Base-by-base conservation (phyloP, 2,113 vertebrate species). In the Casuarius casuarius region DNA sequence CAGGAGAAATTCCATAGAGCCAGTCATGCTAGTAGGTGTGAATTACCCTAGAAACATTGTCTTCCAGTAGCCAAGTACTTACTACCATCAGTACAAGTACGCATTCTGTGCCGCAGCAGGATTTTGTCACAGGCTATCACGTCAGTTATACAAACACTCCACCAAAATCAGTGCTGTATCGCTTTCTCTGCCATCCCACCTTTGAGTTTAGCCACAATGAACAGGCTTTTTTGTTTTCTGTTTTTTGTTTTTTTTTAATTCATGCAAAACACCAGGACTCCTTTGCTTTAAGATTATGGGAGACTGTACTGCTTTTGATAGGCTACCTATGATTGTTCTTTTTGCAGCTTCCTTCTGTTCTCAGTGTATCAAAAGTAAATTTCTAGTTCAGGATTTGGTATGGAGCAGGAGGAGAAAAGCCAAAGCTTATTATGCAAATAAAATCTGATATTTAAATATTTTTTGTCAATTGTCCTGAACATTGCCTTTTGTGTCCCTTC, bases 11-110 rank as follows among this genome's bases (percentile, higher is more conserved):
- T 88, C 15, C 35, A 7, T 11, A 42, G 9, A 31, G 14, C 18
- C 79, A 42, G 23, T 38, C 29, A 9, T 62, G 33, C 35, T 23
- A 26, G 9, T 40, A 42, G 48, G 8, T 59, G 10, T 0, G 1
- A 87, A 17, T 81, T 82, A 46, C 4, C 4, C 4, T 70, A 44
- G 52, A 94, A 66, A 38, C 84, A 18, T 1, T 58, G 44, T 68
- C 29, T 89, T 81, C 31, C 18, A 23, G 21, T 90, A 83, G 20
- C 13, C 46, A n/a, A 29, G 7, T 35, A 5, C 20, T 9, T 73
- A 26, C 67, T 73, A 23, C 12, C n/a, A 28, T 35, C 13, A 29
- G 12, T 12, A 20, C 42, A 63, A 29, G 12, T 20, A 42, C 31
- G 26, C 40, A 8, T 14, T 23, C 29, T 38, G 26, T 17, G 33